These are phyloP conservation scores for Trachelus tabidus DNA, from an alignment of 2,888 invertebrate species.

Conservation along the genomic window DNA sequence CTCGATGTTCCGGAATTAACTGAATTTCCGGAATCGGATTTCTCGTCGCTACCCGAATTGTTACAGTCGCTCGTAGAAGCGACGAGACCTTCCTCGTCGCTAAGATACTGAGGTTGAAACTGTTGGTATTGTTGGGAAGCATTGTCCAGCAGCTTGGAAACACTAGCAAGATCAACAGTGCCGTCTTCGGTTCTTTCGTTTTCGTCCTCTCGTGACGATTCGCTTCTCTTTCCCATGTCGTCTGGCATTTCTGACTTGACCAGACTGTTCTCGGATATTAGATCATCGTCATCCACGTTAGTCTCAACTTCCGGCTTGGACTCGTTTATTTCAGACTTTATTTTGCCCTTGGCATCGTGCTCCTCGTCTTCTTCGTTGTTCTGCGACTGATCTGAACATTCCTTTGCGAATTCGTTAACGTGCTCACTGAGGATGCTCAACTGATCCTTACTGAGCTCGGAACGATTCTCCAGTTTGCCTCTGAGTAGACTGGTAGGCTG, in stretches of 20 bases:
- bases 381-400: slow-evolving; percentile 39
- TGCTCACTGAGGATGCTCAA: slow-evolving; percentile 34
- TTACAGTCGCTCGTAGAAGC: slow-evolving; percentile 87
- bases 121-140: slow-evolving; percentile 71
- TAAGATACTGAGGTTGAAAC: slow-evolving; percentile 61
- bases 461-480: slow-evolving; percentile 51
- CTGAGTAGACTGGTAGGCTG: slow-evolving; percentile 51
- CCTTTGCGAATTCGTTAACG: slow-evolving; percentile 32
- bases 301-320: slow-evolving; percentile 10
- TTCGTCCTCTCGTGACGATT: slow-evolving; percentile 19
- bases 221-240: slow-evolving; percentile 69
- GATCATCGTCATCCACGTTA: slow-evolving; percentile 21
- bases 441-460: slow-evolving; percentile 32
- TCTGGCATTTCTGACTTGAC: slow-evolving; percentile 71
- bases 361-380: slow-evolving; percentile 35
- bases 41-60: slow-evolving; percentile 86
- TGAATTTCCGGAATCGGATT: slow-evolving; percentile 75
- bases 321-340: slow-evolving; percentile 1
- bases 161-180: slow-evolving; percentile 77
- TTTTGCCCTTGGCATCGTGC: slow-evolving; percentile 42
- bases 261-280: slow-evolving; percentile 57
- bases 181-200: slow-evolving; percentile 64
- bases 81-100: slow-evolving; percentile 83
- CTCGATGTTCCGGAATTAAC: slow-evolving; percentile 67
- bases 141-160: slow-evolving; percentile 80